Evolutionary conservation across 1,140 invertebrate genomes (phyloP), one percentile per base, ranked within the genome.

Genomic region (Ceratina japonica): DNA sequence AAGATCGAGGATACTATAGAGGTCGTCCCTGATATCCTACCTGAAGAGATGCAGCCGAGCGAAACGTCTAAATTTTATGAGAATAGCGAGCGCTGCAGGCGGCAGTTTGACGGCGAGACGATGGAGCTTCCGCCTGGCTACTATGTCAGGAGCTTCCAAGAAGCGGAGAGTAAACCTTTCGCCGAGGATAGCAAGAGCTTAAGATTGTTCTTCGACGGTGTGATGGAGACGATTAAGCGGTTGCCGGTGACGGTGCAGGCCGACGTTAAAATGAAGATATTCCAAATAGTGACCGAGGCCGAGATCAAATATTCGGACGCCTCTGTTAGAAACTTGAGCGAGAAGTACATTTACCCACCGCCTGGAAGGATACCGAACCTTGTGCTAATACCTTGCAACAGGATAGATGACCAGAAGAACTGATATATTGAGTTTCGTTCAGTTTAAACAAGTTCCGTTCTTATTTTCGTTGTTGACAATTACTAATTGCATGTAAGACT

Each of bases 211-310:
- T 92, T 91, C n/a, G 83, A 89, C 1, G 91, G 87, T 52, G 91
- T 93, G 87, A 88, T 89, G 4, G 87, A 91, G 68, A 90, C 90
- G 1, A 90, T 93, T 1, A 92, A 91, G 27, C 83, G 86, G 72
- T 80, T 93, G 8, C 91, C 92, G 8, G 69, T 87, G 16, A 87
- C 90, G 66, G 86, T 87, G 0, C 92, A 92, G 69, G 89, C 89
- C 0, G 89, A 92, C 56, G 86, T 93, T n/a, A 92, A 92, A 85
- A 89, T 90, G 88, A 86, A 91, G 22, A 89, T 93, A 18, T 92
- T 90, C 72, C 91, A 87, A 88, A 88, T 92, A 20, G 90, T 92
- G 0, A 90, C 88, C 12, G 90, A 91, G 59, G 91, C 91, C 7
- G 91, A 92, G 63, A 66, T 89, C 0, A 85, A 75, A 71, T 87